Conservation (phyloP, 2,797 vertebrate genomes). For the Gambelia wislizenii region DNA sequence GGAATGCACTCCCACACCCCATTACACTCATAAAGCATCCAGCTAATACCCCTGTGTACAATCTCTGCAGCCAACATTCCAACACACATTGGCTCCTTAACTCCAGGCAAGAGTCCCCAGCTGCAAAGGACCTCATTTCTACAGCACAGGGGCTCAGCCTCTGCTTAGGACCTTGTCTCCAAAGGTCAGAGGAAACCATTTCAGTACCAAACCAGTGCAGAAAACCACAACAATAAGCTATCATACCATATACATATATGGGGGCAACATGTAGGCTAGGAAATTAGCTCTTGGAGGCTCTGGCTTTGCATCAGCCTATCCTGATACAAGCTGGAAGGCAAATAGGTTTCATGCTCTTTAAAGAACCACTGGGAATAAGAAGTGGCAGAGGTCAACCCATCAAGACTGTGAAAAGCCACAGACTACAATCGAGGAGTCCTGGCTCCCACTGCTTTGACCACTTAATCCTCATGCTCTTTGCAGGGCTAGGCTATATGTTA, state of each 20-base stretch:
- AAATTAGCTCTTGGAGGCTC: neutral
- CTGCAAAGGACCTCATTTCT: neutral
- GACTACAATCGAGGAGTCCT: slow-evolving; percentile 1
- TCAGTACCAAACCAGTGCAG: neutral
- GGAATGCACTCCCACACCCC: slow-evolving; percentile 19
- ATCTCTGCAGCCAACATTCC: slow-evolving; percentile 11
- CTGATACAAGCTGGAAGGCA: neutral
- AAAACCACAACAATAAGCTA: neutral
- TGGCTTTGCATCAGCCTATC: neutral
- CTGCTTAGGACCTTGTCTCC: neutral
- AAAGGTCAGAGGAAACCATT: neutral
- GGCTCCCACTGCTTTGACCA: slow-evolving; percentile 24
- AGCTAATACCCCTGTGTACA: neutral
- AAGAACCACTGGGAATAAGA: slow-evolving; percentile 19
- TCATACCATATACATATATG: neutral
- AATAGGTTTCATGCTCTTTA: slow-evolving; percentile 22
- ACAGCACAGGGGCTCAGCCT: neutral
- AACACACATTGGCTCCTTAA: neutral
- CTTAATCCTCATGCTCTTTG: slow-evolving; percentile 16
- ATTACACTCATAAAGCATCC: slow-evolving; percentile 5
- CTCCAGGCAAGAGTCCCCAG: neutral
- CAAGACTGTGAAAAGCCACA: slow-evolving; percentile 21
- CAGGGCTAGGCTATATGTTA: neutral
- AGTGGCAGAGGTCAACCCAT: slow-evolving; percentile 27
- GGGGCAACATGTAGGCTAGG: neutral